phyloP scores from a whole-genome alignment of 2,113 vertebrate genomes.

The Apistogramma diplotaenia region DNA sequence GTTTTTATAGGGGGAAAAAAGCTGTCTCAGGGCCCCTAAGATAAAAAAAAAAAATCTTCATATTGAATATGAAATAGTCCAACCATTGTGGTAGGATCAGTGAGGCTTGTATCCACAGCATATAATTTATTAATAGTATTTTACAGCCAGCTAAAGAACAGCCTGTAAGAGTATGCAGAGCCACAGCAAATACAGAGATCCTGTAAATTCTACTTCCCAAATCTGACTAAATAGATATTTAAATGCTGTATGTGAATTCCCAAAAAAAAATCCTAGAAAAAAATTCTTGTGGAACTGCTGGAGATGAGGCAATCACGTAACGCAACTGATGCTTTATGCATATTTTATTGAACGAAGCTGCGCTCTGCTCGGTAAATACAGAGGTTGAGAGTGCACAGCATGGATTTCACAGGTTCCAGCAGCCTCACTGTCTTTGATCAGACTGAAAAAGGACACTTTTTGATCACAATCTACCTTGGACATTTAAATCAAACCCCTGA shows the following conservation, averaged over 20 bases:
- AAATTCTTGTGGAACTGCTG: slow-evolving; percentile 15
- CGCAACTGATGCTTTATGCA: slow-evolving; percentile 47
- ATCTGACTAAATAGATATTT: slow-evolving; percentile 18
- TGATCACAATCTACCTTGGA: slow-evolving; percentile 48
- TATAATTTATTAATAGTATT: slow-evolving; percentile 61
- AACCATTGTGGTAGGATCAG: slow-evolving; percentile 33
- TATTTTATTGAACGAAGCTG: slow-evolving; percentile 51
- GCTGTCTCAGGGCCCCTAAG: background rate
- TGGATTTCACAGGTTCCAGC: slow-evolving; percentile 35
- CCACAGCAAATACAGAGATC: slow-evolving; percentile 10
- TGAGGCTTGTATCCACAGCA: slow-evolving; percentile 28
- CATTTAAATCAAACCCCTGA: slow-evolving; percentile 53
- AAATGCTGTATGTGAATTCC: slow-evolving; percentile 18
- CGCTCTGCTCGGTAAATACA: slow-evolving; percentile 54
- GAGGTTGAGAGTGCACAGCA: slow-evolving; percentile 15
- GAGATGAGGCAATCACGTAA: slow-evolving; percentile 20
- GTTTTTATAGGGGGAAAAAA: background rate
- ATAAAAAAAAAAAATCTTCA: slow-evolving; percentile 12
- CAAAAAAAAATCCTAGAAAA: background rate
- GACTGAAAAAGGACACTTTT: slow-evolving; percentile 50
- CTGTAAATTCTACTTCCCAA: background rate
- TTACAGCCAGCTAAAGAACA: slow-evolving; percentile 19
- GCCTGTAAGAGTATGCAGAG: slow-evolving; percentile 24
- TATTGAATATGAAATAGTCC: slow-evolving; percentile 18
- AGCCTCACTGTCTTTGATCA: slow-evolving; percentile 54